Evolutionary conservation across 1,140 invertebrate species (phyloP).

Genomic region (Rhyzopertha dominica): DNA sequence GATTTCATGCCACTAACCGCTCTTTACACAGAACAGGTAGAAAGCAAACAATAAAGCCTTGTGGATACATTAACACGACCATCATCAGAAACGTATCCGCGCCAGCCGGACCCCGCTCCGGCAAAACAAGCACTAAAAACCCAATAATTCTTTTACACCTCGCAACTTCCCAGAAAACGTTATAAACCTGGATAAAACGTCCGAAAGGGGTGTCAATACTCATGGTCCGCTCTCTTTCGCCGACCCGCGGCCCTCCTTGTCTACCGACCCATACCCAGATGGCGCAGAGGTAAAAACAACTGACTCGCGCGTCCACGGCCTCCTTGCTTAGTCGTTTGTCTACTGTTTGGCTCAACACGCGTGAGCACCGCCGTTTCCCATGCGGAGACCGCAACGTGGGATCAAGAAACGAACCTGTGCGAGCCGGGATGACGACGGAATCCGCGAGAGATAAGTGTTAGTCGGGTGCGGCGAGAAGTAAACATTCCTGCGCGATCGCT

Average conservation of each 20-base stretch:
- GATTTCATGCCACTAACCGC: too few relatives aligned
- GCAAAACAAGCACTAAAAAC: not conserved
- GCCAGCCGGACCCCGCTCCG: not conserved
- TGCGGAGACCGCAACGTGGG: conserved; percentile 16
- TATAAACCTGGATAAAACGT: conserved; percentile 10
- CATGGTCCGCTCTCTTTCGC: not conserved
- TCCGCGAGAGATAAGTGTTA: too few relatives aligned
- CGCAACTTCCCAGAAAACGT: conserved; percentile 1
- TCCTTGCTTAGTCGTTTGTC: conserved; percentile 42
- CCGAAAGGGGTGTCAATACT: conserved; percentile 19
- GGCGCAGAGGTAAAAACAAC: conserved; percentile 35
- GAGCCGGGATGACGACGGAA: too few relatives aligned
- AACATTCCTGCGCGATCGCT: too few relatives aligned
- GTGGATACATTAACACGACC: too few relatives aligned
- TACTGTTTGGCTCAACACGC: conserved; percentile 37
- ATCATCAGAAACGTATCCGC: too few relatives aligned
- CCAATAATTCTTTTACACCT: not conserved
- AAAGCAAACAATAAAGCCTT: too few relatives aligned
- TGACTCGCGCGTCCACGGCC: conserved; percentile 25
- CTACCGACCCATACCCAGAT: conserved; percentile 28
- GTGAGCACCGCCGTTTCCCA: conserved; percentile 22
- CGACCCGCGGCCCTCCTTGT: conserved; percentile 11
- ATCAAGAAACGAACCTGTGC: conserved; percentile 16
- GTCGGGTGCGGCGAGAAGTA: not conserved
- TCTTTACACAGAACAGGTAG: too few relatives aligned